Evolutionary conservation across 2,113 vertebrate genomes (phyloP).

Genomic region (Hemichromis elongatus): DNA sequence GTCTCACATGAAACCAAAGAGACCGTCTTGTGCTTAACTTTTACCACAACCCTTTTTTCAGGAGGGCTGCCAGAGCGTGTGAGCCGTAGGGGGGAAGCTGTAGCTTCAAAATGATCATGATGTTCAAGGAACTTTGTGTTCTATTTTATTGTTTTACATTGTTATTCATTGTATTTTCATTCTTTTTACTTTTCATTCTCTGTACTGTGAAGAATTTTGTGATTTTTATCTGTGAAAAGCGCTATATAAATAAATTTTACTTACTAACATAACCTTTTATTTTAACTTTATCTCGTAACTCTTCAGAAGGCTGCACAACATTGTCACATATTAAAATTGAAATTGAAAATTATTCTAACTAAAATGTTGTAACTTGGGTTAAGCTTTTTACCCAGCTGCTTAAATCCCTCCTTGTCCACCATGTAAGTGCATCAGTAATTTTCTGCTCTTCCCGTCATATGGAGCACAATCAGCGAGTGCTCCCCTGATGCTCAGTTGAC

Average conservation of each 20-base stretch:
- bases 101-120: background rate
- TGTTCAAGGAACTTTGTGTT: too few species aligned
- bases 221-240: too few species aligned
- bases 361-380: background rate
- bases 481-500: background rate
- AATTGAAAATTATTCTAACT: background rate
- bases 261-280: too few species aligned
- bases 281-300: rapidly evolving
- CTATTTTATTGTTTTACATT: too few species aligned
- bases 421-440: background rate
- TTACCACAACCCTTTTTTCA: constrained; percentile 38
- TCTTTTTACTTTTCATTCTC: too few species aligned
- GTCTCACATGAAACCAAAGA: constrained; percentile 60
- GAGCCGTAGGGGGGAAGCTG: background rate
- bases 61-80: constrained; percentile 21
- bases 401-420: background rate
- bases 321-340: background rate
- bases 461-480: background rate
- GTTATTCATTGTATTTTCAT: too few species aligned
- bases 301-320: background rate
- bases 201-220: too few species aligned
- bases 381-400: background rate
- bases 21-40: constrained; percentile 14
- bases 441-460: background rate
- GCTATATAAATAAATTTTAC: too few species aligned